Evolutionary conservation across 64 coral and sea anemone genomes (phyloP).

Genomic region (Dendronephthya gigantea): DNA sequence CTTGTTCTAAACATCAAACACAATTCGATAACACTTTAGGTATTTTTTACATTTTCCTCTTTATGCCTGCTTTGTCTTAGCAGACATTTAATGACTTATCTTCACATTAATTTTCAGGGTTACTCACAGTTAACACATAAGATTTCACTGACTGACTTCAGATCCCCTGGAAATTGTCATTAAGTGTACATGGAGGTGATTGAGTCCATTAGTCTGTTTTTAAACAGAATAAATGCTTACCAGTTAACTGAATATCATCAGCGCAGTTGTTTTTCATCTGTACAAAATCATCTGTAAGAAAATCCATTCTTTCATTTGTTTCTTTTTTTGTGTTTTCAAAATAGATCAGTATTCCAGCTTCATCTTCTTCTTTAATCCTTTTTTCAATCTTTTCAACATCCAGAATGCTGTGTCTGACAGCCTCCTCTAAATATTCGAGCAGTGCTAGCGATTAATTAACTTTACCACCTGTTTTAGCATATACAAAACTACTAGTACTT

Average conservation of each 20-base stretch:
- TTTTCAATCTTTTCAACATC: neutral
- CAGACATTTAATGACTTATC: neutral
- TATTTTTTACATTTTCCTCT: no score
- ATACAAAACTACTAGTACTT: no score
- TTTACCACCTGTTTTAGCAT: no score
- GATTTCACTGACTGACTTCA: neutral
- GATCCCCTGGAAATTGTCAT: no score
- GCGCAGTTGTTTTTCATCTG: neutral
- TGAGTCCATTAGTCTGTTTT: no score
- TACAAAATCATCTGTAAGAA: neutral
- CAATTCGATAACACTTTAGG: no score
- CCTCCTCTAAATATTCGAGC: neutral
- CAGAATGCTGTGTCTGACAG: neutral
- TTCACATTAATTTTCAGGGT: neutral
- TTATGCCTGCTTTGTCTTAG: no score
- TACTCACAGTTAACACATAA: neutral
- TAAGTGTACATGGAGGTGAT: no score
- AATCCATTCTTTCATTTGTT: neutral
- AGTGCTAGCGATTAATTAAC: neutral
- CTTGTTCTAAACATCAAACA: neutral
- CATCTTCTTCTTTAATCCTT: neutral
- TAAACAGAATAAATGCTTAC: neutral
- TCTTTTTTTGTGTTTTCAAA: neutral
- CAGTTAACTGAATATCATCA: constrained; percentile 12
- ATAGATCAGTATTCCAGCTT: neutral